Percentiles rank a stretch among this genome's conserved stretches.
Conservation (phyloP, 1,140 invertebrate species). For the Tetragnatha versicolor region DNA sequence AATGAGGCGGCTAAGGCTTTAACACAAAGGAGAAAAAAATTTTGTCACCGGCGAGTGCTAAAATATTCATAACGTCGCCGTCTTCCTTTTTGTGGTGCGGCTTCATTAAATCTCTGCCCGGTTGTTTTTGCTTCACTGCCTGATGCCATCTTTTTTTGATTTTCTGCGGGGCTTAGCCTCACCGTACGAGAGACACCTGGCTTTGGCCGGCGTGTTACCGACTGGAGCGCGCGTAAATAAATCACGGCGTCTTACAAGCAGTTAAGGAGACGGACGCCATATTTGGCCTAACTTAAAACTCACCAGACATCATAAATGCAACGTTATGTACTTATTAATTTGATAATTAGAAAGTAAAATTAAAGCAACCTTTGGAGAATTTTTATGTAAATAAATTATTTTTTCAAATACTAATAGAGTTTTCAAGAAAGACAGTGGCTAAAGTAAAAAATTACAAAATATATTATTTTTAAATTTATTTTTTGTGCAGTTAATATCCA, state of each 20-base stretch:
- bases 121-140: conserved; percentile 3
- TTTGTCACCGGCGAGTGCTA: conserved; percentile 25
- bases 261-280: background rate
- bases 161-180: conserved; percentile 1
- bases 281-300: too few species aligned
- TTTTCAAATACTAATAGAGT: too few species aligned
- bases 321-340: too few species aligned
- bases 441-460: too few species aligned
- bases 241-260: background rate
- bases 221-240: conserved; percentile 6
- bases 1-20: conserved; percentile 35
- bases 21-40: conserved; percentile 6
- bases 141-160: background rate
- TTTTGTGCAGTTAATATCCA: too few species aligned
- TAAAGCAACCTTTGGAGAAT: too few species aligned
- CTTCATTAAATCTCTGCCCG: conserved; percentile 42
- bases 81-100: conserved; percentile 26
- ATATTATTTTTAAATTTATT: too few species aligned
- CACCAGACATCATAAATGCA: too few species aligned
- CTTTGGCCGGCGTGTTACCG: background rate
- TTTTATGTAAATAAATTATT: too few species aligned
- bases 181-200: conserved; percentile 40
- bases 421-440: too few species aligned
- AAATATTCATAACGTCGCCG: conserved; percentile 46
- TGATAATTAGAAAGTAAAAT: too few species aligned